Evolutionary conservation across 2,113 vertebrate genomes (phyloP), one percentile per base, ranked within the genome.

Genomic region (Eclectus roratus): DNA sequence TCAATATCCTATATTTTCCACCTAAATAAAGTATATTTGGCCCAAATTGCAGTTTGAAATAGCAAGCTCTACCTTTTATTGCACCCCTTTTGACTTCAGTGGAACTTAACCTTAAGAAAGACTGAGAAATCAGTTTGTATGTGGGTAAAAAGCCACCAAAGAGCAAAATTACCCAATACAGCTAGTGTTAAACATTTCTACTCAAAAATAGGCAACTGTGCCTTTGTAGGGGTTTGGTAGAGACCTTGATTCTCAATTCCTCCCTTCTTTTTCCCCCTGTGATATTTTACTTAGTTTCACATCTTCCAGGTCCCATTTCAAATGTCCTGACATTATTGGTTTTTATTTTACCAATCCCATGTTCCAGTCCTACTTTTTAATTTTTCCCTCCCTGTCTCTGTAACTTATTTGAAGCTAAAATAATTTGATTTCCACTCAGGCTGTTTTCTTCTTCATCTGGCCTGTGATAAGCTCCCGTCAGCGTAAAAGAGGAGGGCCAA

Each of bases 1-100:
- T 95, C 72, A 88, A 49, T 94, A 94, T 94, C 27, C 43, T 91
- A 21, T 93, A 41, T 90, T 64, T 93, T 53, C 41, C 13, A 52
- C 64, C 63, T 81, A 95, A 33, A 86, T 64, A 63, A 94, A 84
- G 33, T 33, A 13, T 47, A 77, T 64, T 97, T 93, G 66, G 18
- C 58, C 21, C 73, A 65, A 85, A 19, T 12, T 72, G 69, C 77
- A 68, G 83, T 96, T 89, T 89, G 29, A 88, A 83, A 78, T 24
- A 81, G 3, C 6, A 77, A 72, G 33, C 9, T 3, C 6, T 73
- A 33, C 5, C 4, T 74, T 83, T 93, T 94, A 47, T 56, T 73
- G 20, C 50, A 74, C 27, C 31, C 0, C 6, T 76, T 84, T 87
- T 73, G 41, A 50, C 46, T 73, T 63, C 37, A 71, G 4, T 80